Evolutionary conservation across 2,113 vertebrate species (phyloP).

Genomic region (Hyla sarda): DNA sequence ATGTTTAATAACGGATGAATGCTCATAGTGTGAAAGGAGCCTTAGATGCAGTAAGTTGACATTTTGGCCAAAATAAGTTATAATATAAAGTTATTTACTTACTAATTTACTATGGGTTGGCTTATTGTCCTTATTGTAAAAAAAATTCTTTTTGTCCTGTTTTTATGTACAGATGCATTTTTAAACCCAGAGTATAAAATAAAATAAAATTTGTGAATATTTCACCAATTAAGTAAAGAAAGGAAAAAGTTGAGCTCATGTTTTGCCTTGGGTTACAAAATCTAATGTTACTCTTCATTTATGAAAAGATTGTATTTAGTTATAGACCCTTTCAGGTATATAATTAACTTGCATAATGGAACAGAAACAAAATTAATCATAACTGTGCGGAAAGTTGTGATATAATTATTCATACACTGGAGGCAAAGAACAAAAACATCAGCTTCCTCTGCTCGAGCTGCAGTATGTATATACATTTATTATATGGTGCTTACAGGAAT

Average conservation of each 20-base stretch:
- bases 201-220: slow-evolving; percentile 3
- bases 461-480: slow-evolving; percentile 22
- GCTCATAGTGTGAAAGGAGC: no score
- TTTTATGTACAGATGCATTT: not conserved
- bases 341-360: slow-evolving; percentile 50
- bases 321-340: slow-evolving; percentile 47
- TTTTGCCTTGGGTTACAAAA: slow-evolving; percentile 40
- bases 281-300: slow-evolving; percentile 38
- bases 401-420: slow-evolving; percentile 46
- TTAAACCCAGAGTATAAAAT: not conserved
- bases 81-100: no score
- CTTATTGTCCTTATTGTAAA: not conserved
- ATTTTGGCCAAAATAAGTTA: no score
- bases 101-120: no score
- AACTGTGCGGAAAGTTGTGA: slow-evolving; percentile 35
- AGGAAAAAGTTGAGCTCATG: not conserved
- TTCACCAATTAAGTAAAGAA: slow-evolving; percentile 36
- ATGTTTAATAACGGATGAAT: no score
- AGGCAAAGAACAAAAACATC: slow-evolving; percentile 41
- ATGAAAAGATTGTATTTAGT: slow-evolving; percentile 44
- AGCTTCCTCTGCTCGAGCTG: slow-evolving; percentile 24
- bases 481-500: slow-evolving; percentile 17
- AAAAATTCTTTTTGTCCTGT: not conserved
- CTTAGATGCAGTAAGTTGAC: no score
- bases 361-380: slow-evolving; percentile 40